phyloP scores from a whole-genome alignment of 2,797 vertebrate genomes.

The Scolopax bukidnonensis region DNA sequence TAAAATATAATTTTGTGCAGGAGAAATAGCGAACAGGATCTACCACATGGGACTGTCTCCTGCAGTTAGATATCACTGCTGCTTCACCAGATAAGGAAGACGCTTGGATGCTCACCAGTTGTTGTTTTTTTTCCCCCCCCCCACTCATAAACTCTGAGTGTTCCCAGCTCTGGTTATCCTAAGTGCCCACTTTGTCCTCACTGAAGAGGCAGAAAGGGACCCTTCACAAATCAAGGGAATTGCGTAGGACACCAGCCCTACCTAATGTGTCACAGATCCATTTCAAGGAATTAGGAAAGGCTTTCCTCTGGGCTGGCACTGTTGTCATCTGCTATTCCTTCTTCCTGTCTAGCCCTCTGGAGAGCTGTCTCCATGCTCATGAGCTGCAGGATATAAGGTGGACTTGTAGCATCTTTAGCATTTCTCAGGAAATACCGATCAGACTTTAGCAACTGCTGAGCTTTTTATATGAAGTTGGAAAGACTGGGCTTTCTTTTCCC shows the following conservation, averaged over 20 bases:
- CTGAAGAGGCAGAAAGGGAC: background rate
- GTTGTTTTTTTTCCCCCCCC: background rate
- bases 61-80: background rate
- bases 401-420: background rate
- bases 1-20: background rate
- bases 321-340: background rate
- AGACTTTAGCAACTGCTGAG: background rate
- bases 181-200: background rate
- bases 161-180: background rate
- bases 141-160: background rate
- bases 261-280: accelerated
- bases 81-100: background rate
- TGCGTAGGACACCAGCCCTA: background rate
- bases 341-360: background rate
- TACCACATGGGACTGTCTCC: background rate
- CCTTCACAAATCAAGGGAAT: background rate
- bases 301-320: background rate
- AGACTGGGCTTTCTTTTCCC: background rate
- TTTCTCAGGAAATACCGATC: background rate
- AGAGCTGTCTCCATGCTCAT: background rate
- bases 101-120: background rate
- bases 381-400: background rate
- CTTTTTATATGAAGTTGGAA: background rate
- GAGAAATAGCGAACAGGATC: background rate
- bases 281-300: background rate